Conservation (phyloP, 2,113 vertebrate species). For the Rhabdomys dilectus region DNA sequence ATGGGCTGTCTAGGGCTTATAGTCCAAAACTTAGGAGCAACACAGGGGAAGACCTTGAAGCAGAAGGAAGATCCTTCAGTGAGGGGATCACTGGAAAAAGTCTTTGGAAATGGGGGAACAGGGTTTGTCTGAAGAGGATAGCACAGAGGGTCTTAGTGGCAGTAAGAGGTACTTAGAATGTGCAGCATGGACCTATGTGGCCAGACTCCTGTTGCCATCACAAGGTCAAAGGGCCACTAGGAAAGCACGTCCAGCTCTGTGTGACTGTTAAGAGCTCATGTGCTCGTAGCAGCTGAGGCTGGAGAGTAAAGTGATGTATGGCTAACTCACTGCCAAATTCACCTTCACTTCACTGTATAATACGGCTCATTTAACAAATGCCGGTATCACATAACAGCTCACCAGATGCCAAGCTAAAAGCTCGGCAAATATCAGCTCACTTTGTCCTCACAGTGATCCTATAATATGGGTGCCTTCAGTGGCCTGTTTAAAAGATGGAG, state of each 20-base stretch:
- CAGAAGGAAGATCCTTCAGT: neutral
- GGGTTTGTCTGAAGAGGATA: neutral
- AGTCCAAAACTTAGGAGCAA: neutral
- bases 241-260: no score
- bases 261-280: neutral
- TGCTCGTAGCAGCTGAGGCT: neutral
- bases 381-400: neutral
- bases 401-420: neutral
- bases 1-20: neutral
- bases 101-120: neutral
- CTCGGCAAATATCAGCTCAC: neutral
- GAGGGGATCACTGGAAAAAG: neutral
- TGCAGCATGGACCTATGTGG: neutral
- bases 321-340: neutral
- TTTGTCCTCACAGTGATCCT: neutral
- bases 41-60: neutral
- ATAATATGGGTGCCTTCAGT: neutral
- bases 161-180: accelerated
- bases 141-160: neutral
- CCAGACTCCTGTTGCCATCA: neutral
- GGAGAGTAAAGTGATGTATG: neutral
- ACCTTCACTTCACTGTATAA: accelerated
- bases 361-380: neutral
- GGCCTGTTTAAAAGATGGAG: neutral
- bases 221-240: neutral